phyloP scores from a whole-genome alignment of 2,113 vertebrate species.

The Odocoileus hemionus region DNA sequence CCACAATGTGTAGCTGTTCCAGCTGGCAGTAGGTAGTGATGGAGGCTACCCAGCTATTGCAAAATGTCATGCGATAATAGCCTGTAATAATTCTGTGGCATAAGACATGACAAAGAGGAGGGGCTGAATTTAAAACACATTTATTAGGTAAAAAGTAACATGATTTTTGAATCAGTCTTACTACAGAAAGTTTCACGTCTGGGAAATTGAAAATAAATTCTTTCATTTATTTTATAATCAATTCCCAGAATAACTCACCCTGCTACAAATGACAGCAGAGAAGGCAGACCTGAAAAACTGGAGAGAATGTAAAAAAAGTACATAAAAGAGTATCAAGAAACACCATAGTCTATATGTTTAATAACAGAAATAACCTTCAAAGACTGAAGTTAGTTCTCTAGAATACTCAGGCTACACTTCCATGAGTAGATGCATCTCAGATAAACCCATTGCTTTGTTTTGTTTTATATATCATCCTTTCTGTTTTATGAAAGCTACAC shows the following conservation, averaged over 20 bases:
- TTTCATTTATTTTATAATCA: background rate
- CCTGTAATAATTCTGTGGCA: background rate
- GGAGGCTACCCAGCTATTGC: background rate
- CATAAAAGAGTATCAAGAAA: background rate
- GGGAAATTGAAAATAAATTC: too few relatives aligned
- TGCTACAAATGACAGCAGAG: background rate
- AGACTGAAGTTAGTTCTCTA: background rate
- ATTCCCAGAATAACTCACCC: background rate
- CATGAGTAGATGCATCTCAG: background rate
- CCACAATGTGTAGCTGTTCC: background rate
- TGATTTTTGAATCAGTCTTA: background rate
- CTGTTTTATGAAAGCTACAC: background rate
- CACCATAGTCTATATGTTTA: background rate
- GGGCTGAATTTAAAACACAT: background rate
- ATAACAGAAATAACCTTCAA: background rate
- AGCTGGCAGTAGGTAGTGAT: background rate
- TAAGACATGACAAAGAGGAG: background rate
- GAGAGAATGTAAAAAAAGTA: background rate
- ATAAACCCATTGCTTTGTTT: background rate
- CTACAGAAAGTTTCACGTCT: background rate
- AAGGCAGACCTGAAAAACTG: background rate
- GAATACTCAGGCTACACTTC: background rate
- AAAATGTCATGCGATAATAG: background rate
- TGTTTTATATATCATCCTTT: background rate
- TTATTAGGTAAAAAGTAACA: background rate